phyloP scores from a whole-genome alignment of 2,888 invertebrate genomes.

The Hirtodrosophila histrioides region DNA sequence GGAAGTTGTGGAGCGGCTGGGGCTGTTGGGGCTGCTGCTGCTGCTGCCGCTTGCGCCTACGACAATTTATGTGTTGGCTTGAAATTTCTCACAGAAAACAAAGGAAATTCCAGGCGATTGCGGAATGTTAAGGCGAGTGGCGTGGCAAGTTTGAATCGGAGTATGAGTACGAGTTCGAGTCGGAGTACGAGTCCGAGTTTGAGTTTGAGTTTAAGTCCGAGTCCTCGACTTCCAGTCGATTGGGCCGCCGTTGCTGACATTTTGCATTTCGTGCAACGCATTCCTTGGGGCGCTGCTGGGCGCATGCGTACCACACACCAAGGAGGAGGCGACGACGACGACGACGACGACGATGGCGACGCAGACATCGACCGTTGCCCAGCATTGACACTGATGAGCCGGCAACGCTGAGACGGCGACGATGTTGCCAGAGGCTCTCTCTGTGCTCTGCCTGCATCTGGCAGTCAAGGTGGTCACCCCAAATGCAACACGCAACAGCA shows the following conservation, averaged over 20 bases:
- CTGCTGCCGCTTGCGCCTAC: conserved; percentile 65
- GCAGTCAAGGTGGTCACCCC: conserved; percentile 77
- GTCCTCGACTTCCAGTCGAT: conserved; percentile 48
- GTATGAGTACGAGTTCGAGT: conserved; percentile 11
- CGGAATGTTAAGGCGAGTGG: conserved; percentile 75
- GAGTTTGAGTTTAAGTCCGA: conserved; percentile 4
- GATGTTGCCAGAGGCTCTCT: conserved; percentile 56
- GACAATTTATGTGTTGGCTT: conserved; percentile 77
- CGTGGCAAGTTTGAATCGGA: conserved; percentile 25
- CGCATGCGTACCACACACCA: conserved; percentile 78
- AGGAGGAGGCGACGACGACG: conserved; percentile 55
- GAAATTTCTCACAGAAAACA: conserved; percentile 82
- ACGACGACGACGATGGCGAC: conserved; percentile 28
- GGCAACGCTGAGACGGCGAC: conserved; percentile 35
- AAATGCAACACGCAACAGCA: conserved; percentile 72
- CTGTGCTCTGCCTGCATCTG: conserved; percentile 37
- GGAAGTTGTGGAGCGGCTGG: conserved; percentile 33
- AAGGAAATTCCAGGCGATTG: conserved; percentile 80
- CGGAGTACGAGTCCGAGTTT: conserved; percentile 2
- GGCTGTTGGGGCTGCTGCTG: too few relatives aligned
- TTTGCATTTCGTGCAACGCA: conserved; percentile 83
- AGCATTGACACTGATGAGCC: conserved; percentile 81
- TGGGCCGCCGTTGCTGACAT: conserved; percentile 78
- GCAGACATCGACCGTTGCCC: conserved; percentile 48
- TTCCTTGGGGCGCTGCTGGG: conserved; percentile 82